Evolutionary conservation across 1,140 invertebrate species (phyloP).

Genomic region (Heliconius himera): DNA sequence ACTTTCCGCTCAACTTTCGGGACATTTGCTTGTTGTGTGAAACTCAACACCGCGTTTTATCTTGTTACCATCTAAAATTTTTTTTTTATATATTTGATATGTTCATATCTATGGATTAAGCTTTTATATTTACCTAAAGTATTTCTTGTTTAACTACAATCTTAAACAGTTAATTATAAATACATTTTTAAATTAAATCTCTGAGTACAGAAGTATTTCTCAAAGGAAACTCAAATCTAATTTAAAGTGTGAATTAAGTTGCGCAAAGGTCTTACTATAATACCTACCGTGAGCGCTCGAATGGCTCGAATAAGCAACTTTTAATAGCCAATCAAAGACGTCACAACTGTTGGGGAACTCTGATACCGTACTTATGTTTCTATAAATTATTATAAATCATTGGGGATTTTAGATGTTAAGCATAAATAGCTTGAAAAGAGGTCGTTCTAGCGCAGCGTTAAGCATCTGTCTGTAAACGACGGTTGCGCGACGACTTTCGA

Average conservation of each 20-base stretch:
- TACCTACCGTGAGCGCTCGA: neutral
- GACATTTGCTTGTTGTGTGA: no score
- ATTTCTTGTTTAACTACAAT: no score
- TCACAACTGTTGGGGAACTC: neutral
- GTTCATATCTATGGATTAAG: no score
- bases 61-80: no score
- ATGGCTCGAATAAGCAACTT: constrained; percentile 27
- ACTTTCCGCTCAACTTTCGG: no score
- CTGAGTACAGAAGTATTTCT: neutral
- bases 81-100: no score
- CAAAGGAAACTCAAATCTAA: constrained; percentile 1
- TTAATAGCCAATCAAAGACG: constrained; percentile 30
- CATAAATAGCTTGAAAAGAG: no score
- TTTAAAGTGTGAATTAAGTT: constrained; percentile 9
- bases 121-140: no score
- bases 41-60: no score
- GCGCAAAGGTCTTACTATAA: neutral
- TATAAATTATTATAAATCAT: neutral
- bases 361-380: neutral
- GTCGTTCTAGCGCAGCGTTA: no score
- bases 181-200: neutral
- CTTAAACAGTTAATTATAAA: neutral
- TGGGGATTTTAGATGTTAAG: neutral
- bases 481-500: no score
- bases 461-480: no score